Base-by-base conservation (phyloP, 1,140 invertebrate species). In the Ruditapes philippinarum region DNA sequence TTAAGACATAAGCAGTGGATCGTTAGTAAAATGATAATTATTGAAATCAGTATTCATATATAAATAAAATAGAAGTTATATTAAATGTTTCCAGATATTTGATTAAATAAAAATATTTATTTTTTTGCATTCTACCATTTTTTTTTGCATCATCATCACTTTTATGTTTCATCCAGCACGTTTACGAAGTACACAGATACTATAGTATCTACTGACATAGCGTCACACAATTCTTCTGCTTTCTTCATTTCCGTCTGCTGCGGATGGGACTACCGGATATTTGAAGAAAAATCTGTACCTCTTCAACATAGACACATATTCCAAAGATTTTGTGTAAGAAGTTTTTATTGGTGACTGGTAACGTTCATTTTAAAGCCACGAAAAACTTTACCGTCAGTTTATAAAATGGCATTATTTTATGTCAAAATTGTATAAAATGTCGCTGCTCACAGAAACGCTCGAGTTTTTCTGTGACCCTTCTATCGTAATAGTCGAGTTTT, bases 241-340 rank as follows among this genome's bases (percentile, higher is more conserved):
- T 87, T 87, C 73, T 87, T 87, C 28, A 51, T 51, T 22, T 54
- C 84, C 7, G 73, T 78, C 0, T 45, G 49, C 9, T 78, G 84
- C 36, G 68, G 70, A 0, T 87, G 84, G 84, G 84, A 87, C 54
- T 87, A 73, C 70, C 19, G 84, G 49, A 45, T 87, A 4, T 62
- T 33, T 45, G 73, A 28, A 22, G 73, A 76, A 14, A 60, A 76
- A 45, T 73, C 84, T 7, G 54, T 78, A 1, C 19, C 28, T 25
- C 73, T 87, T 11, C 84, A 87, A 49, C 49, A 87, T 12, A 54
- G 42, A 45, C 33, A 78, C 36, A 38, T 87, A 28, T 78, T 76
- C 73, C 70, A 78, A 9, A 17, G 57, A 36, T n/a, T 87, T 5
- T 62, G 36, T n/a, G 84, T 87, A 60, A 62, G 84, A n/a, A 25